Percentiles rank a stretch among this genome's conserved stretches.
These are phyloP conservation scores for Lutjanus campechanus DNA, from an alignment of 2,797 vertebrate genomes.

Conservation along the genomic window DNA sequence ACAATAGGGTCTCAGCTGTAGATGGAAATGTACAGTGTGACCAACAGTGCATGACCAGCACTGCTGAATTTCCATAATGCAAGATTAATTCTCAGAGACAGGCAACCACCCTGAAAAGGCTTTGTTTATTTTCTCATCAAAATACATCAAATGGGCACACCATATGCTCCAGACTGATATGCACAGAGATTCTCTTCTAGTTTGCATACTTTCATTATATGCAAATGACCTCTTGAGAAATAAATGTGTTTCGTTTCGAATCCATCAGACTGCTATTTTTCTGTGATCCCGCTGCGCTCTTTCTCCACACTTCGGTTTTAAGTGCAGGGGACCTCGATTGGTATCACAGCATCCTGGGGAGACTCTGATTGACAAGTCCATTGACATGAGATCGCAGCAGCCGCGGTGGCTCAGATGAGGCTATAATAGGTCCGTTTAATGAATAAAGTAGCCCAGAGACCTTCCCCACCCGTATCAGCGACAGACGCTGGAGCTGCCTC, in stretches of 20 bases:
- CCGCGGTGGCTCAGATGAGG: constrained; percentile 43
- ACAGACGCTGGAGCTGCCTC: constrained; percentile 33
- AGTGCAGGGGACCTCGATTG: constrained; percentile 33
- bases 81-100: constrained; percentile 36
- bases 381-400: constrained; percentile 54
- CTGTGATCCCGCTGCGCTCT: constrained; percentile 11
- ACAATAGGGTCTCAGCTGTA: constrained; percentile 21
- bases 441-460: constrained; percentile 65
- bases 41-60: constrained; percentile 36
- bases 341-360: constrained; percentile 51
- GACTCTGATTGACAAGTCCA: constrained; percentile 74
- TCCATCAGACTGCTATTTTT: constrained; percentile 31
- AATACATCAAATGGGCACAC: constrained; percentile 6
- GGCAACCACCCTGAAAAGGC: constrained; percentile 16
- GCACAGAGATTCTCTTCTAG: constrained; percentile 7
- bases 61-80: constrained; percentile 40
- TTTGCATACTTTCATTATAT: constrained; percentile 55
- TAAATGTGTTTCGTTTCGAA: constrained; percentile 18
- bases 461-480: constrained; percentile 46
- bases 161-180: constrained; percentile 25
- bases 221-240: constrained; percentile 36
- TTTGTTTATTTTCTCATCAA: constrained; percentile 45
- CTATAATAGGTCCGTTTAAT: constrained; percentile 71
- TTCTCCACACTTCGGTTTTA: constrained; percentile 9
- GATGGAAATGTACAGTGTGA: constrained; percentile 36